These are phyloP conservation scores for Torymus tubicola DNA, from an alignment of 2,888 invertebrate species.

Conservation along the genomic window DNA sequence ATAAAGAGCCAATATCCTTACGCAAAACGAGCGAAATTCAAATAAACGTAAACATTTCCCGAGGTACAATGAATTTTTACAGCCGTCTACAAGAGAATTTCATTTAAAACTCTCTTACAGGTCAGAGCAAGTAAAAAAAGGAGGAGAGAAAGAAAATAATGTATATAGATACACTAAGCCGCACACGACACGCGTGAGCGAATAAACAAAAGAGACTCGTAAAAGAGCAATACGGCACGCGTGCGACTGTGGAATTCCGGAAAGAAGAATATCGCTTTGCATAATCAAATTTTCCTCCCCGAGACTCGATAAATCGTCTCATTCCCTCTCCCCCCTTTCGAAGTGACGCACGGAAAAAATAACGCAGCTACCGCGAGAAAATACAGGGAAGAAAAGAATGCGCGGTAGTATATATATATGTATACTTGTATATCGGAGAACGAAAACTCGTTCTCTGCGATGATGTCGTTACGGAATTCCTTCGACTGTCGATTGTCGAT, in stretches of 20 bases:
- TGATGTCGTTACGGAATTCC: constrained; percentile 50
- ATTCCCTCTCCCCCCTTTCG: too few relatives aligned
- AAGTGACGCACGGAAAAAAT: too few relatives aligned
- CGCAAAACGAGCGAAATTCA: background rate
- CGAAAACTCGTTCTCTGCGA: constrained; percentile 40
- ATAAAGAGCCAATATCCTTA: background rate
- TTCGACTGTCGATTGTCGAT: constrained; percentile 42
- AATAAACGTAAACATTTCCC: constrained; percentile 10
- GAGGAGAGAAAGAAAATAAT: too few relatives aligned
- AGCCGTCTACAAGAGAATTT: background rate
- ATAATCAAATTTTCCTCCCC: constrained; percentile 9
- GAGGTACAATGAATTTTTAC: constrained; percentile 16
- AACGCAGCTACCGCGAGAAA: constrained; percentile 24
- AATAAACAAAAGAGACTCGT: constrained; percentile 30
- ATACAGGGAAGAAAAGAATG: constrained; percentile 15
- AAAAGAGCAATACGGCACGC: background rate
- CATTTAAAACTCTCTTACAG: background rate
- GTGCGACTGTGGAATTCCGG: constrained; percentile 2
- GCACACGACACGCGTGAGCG: background rate
- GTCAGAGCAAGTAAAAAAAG: too few relatives aligned
- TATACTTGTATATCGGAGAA: too few relatives aligned
- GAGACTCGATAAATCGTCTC: background rate
- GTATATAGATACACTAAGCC: too few relatives aligned
- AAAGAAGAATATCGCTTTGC: background rate
- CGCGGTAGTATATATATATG: too few relatives aligned